Base-by-base conservation (phyloP, 1,140 invertebrate genomes). In the Drosophila tristis region DNA sequence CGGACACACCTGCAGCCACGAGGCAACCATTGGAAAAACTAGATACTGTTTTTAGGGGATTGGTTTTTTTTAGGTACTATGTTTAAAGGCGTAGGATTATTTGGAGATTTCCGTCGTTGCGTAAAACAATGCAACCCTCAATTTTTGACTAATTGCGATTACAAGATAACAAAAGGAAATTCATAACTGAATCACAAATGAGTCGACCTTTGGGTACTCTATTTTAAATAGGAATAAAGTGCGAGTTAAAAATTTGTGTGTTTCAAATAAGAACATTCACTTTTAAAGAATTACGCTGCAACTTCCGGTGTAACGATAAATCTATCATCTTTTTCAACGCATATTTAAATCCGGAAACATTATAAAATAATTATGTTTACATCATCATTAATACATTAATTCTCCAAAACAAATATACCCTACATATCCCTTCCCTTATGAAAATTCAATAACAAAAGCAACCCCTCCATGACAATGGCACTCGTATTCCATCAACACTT, bases 401-500 rank as follows among this genome's bases (percentile, higher is more conserved):
- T 39, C 6, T 20, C 20, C 7, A 29, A 39, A 42, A 4, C 29
- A 20, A 15, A 11, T 15, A 51, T 45, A 51, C 35, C 45, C 47
- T 55, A 9, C 0, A n/a, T 60, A 54, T 43, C 2, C 20, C 26
- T 49, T 42, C 5, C 39, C 26, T 25, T n/a, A 39, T 26, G 6
- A 58, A 70, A 68, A 70, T 70, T 43, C 20, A 70, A 50, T 70
- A 44, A 49, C 25, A 72, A 70, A 64, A 81, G 64, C 82, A 65
- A 81, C 77, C 80, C 80, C 67, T 74, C 48, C 31, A 44, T 47
- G 26, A 39, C 43, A 39, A 16, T 48, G 26, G 50, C 2, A 20
- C 20, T 20, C 20, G 20, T 61, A 78, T 51, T 13, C 54, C 42
- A 72, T 80, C 80, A 66, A 85, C 80, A 85, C 80, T 84, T 85